Percentiles rank a stretch among this genome's conserved stretches.
Conservation (phyloP, 2,797 vertebrate genomes). For the Onychomys arenicola region DNA sequence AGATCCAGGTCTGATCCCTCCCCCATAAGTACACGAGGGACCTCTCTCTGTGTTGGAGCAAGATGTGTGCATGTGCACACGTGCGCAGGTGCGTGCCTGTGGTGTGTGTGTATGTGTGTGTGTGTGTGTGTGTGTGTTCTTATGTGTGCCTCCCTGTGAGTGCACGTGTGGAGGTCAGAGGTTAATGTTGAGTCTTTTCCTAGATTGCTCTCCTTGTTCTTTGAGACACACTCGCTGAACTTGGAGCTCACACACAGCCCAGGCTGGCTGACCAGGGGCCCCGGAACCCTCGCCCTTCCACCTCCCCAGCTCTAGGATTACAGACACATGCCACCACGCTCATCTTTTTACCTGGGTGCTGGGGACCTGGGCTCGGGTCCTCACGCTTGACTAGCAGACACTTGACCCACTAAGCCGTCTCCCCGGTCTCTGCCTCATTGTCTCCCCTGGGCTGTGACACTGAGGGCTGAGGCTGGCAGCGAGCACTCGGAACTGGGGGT, state of each 20-base stretch:
- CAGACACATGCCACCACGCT: not conserved
- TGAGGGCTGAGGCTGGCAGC: not conserved
- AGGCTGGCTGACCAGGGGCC: not conserved
- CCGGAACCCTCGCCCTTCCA: not conserved
- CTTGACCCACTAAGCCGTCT: not conserved
- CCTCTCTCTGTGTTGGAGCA: not conserved
- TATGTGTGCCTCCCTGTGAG: not conserved
- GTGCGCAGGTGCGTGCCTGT: not conserved
- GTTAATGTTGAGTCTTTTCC: not conserved
- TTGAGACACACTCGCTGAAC: not conserved
- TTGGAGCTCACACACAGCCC: too few relatives aligned
- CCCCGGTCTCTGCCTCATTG: not conserved
- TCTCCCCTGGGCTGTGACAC: not conserved
- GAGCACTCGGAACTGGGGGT: not conserved
- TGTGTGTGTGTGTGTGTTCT: not conserved
- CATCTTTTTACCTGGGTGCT: not conserved
- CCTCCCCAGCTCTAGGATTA: not conserved
- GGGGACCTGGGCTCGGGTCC: not conserved
- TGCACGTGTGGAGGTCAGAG: not conserved
- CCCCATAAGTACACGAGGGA: too few relatives aligned
- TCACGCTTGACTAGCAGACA: too few relatives aligned
- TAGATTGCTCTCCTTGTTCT: not conserved
- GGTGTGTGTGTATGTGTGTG: accelerated
- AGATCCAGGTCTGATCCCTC: not conserved
- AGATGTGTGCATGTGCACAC: not conserved